A percentile compares a stretch with the other conserved stretches of the same genome.
phyloP scores from a whole-genome alignment of 2,113 vertebrate genomes.

The Chaetodon auriga region DNA sequence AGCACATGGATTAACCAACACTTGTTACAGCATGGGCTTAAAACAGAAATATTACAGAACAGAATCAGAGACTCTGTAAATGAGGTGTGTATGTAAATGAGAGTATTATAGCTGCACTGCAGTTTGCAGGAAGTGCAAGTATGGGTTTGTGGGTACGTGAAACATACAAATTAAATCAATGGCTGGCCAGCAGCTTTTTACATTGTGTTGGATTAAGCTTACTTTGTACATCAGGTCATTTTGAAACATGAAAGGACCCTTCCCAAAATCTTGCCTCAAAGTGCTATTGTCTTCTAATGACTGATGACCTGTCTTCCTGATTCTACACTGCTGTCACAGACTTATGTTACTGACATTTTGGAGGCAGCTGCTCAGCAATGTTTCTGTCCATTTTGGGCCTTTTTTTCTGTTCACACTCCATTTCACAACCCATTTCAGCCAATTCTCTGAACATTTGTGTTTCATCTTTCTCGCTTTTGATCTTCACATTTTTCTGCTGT shows the following conservation, averaged over 20 bases:
- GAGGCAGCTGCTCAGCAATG: constrained; percentile 30
- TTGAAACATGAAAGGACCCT: no score
- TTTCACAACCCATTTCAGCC: constrained; percentile 59
- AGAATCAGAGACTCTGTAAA: constrained; percentile 16
- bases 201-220: not conserved
- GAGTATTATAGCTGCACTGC: not conserved
- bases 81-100: constrained; percentile 26
- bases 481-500: constrained; percentile 53
- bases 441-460: constrained; percentile 65
- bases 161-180: not conserved
- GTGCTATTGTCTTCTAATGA: no score
- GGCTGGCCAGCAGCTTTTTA: not conserved
- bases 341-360: constrained; percentile 1
- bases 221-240: no score
- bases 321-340: not conserved
- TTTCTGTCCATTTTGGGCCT: constrained; percentile 27
- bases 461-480: constrained; percentile 64
- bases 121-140: not conserved
- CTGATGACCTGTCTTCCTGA: not conserved
- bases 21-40: constrained; percentile 2
- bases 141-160: not conserved
- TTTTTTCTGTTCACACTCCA: constrained; percentile 46
- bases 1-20: constrained; percentile 33
- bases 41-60: not conserved
- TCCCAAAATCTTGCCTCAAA: no score